Evolutionary conservation across 2,797 vertebrate species (phyloP), one percentile per base, ranked within the genome.

Genomic region (Labroides dimidiatus): DNA sequence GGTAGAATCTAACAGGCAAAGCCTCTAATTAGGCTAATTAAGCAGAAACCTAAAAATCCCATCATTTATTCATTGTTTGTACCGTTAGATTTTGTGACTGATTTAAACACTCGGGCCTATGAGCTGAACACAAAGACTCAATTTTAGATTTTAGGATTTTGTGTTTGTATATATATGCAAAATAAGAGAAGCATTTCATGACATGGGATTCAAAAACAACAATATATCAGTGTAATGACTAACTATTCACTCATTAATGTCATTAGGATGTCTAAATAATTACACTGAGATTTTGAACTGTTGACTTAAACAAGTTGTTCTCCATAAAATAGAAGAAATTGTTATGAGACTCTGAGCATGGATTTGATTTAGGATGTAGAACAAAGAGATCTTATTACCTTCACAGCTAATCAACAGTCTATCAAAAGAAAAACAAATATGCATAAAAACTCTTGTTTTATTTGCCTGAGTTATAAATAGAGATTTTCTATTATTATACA

Each of bases 301-400:
- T 63, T 75, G 41, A 44, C 43, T 17, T 9, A 33, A 33, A 33
- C 30, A 33, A 33, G 15, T 71, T 68, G 74, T 76, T 49, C 45
- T 43, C 1, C 24, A 73, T 54, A 72, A 64, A 44, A 78, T 68
- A 6, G 8, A 33, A 33, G 41, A 44, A 1, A 58, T 47, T 56
- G 37, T 78, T 57, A 13, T 24, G 37, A 69, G 50, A 51, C 13
- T 60, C 41, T 24, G 33, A 37, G 53, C 50, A 66, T 60, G 60
- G 71, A 84, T 73, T 54, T 30, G 49, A 71, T 63, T 52, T n/a
- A 57, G 72, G 65, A 73, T 76, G 54, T 60, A 76, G 75, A 63
- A 71, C 67, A 21, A 52, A 50, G 66, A 55, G 47, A 44, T 64
- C 21, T 74, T 69, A 78, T 78, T 78, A 66, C 23, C 61, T 78